Base-by-base conservation (phyloP, 2,888 invertebrate species). In the Elmis aenea region DNA sequence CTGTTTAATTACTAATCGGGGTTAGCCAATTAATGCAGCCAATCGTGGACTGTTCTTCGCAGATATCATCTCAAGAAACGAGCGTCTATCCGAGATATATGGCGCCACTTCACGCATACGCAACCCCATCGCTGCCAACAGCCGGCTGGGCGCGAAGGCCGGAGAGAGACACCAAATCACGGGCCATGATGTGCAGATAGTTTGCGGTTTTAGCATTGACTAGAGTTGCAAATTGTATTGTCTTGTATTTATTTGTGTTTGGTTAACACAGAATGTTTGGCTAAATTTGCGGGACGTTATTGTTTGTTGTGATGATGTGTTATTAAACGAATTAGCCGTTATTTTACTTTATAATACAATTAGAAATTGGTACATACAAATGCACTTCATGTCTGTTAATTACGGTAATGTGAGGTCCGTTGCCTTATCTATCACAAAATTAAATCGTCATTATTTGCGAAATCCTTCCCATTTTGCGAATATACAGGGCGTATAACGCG, bases 1-100 rank as follows among this genome's bases (percentile, higher is more conserved):
- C 55, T 52, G 54, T 58, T 61, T 61, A 61, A 61, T 61, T 60
- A 59, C 59, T 56, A 58, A 59, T 61, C 57, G 55, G 54, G 55
- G 51, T 55, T 53, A 51, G 58, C 55, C 60, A 60, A 60, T 60
- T 59, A 61, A 59, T 58, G 58, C 51, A 54, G 50, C 50, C 57
- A 54, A 61, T 58, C 56, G 56, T 52, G 54, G 57, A 54, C 51
- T 51, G 42, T 43, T 53, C 45, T 42, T 41, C 33, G 27, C 16
- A 33, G 51, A 53, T 54, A 51, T 48, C 44, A 52, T 50, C 54
- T 48, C 44, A 38, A 38, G 38, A 34, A 38, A 29, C 42, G 41
- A 37, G 41, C 33, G 32, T 37, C 36, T 36, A 33, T 22, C 32
- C 24, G 26, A 26, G 30, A 20, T 18, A 15, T 23, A 18, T 8